Evolutionary conservation across 2,888 invertebrate species (phyloP), one percentile per base, ranked within the genome.

Genomic region (Drosophila peninsularis): DNA sequence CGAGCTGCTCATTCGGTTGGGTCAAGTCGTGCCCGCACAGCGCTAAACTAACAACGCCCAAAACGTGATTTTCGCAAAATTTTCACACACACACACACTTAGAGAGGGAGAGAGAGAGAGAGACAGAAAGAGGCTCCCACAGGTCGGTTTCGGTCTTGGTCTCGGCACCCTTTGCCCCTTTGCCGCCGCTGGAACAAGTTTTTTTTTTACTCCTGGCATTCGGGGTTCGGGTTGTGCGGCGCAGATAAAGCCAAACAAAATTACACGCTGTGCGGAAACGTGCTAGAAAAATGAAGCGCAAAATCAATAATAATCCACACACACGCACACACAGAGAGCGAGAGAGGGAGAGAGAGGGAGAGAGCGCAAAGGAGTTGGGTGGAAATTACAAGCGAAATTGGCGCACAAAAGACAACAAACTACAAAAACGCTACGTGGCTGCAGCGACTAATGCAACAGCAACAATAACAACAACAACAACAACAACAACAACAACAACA

Each of bases 201-300:
- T 62, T 30, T 30, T 47, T 24, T 3, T 68, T n/a, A 11, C 10
- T 17, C 9, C 14, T 32, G 47, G 61, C 58, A 42, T 36, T 52
- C 50, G 50, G 37, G 37, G 37, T 9, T 9, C 41, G 54, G 39
- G 54, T 11, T 54, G 21, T 34, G 63, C 42, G 65, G n/a, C 55
- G 71, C 57, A 72, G 80, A 85, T 76, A 85, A 88, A 83, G 69
- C 77, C 86, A 85, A 83, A 83, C 82, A 82, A 83, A 83, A 83
- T 83, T 83, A 88, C 86, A 83, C 88, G 83, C 77, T 83, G 83
- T 85, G 80, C 87, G 83, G 82, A 83, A 84, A 84, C 83, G 83
- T 84, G 83, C 83, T 88, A 88, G 80, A 84, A 84, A 84, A 84
- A 82, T 84, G 88, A 84, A 84, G 83, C 83, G 88, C 86, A 88